These are phyloP conservation scores for Auanema freiburgensis DNA, from an alignment of 2,888 invertebrate genomes.

Conservation along the genomic window DNA sequence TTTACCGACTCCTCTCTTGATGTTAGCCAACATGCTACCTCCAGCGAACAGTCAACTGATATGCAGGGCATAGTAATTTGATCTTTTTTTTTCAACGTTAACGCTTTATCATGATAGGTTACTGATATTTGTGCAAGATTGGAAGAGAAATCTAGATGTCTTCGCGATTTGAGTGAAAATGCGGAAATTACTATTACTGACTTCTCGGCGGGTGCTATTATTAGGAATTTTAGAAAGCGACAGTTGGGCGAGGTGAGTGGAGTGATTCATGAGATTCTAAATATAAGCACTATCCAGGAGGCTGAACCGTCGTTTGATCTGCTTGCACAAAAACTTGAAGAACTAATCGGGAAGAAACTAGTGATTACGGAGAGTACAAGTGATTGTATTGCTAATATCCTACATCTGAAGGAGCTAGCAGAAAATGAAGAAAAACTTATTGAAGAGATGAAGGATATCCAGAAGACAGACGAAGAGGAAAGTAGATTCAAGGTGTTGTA, in stretches of 20 bases:
- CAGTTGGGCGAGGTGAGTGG: constrained; percentile 50
- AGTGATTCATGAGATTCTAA: neutral
- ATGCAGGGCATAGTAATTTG: constrained; percentile 34
- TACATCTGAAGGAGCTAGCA: constrained; percentile 40
- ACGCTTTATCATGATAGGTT: neutral
- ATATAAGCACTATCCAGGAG: constrained; percentile 5
- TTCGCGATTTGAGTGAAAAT: constrained; percentile 45
- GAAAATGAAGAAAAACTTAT: constrained; percentile 32
- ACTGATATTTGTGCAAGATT: constrained; percentile 42
- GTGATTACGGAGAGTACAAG: constrained; percentile 1
- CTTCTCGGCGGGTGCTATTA: constrained; percentile 40
- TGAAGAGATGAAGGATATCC: constrained; percentile 41
- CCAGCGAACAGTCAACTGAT: constrained; percentile 44
- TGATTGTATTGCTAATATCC: constrained; percentile 29
- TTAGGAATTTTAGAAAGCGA: constrained; percentile 37
- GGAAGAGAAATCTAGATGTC: constrained; percentile 37
- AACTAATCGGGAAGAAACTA: constrained; percentile 11
- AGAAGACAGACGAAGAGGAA: constrained; percentile 25
- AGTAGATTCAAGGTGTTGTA: constrained; percentile 23
- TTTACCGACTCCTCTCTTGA: constrained; percentile 39
- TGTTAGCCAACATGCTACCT: constrained; percentile 43
- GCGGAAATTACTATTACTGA: constrained; percentile 54
- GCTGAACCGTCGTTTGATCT: constrained; percentile 20
- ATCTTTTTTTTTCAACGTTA: neutral
- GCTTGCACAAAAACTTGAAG: constrained; percentile 15